These are phyloP conservation scores for Chrysodeixis includens DNA, from an alignment of 2,888 invertebrate genomes.

Conservation along the genomic window DNA sequence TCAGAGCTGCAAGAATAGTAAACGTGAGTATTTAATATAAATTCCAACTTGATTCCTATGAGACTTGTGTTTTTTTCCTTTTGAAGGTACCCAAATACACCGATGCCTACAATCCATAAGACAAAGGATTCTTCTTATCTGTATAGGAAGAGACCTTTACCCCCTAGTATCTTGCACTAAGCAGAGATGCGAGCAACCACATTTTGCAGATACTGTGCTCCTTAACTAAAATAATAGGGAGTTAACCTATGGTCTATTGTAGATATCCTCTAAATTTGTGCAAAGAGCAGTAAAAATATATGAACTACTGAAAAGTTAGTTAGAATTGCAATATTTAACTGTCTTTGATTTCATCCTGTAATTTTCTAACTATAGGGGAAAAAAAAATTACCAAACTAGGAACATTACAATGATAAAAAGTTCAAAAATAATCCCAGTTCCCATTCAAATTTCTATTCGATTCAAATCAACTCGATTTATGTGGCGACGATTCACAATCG, in stretches of 20 bases:
- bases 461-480: slow-evolving; percentile 5
- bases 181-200: neutral
- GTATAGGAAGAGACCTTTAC: slow-evolving; percentile 1
- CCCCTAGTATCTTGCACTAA: neutral
- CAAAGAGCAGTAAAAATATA: no score
- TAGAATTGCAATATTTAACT: no score
- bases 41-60: no score
- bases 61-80: no score
- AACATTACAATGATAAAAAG: neutral
- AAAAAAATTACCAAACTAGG: no score
- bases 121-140: neutral
- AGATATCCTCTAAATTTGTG: neutral
- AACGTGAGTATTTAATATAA: no score
- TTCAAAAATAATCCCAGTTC: neutral
- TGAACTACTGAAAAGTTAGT: neutral
- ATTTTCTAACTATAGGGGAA: no score
- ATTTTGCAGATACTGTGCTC: neutral
- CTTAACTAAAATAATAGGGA: neutral
- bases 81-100: neutral
- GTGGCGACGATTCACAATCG: slow-evolving; percentile 1
- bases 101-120: neutral
- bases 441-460: neutral
- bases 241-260: neutral
- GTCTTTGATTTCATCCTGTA: no score
- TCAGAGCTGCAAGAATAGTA: no score